Evolutionary conservation across 2,797 vertebrate species (phyloP), one percentile per base, ranked within the genome.

Genomic region (Phalanger gymnotis): DNA sequence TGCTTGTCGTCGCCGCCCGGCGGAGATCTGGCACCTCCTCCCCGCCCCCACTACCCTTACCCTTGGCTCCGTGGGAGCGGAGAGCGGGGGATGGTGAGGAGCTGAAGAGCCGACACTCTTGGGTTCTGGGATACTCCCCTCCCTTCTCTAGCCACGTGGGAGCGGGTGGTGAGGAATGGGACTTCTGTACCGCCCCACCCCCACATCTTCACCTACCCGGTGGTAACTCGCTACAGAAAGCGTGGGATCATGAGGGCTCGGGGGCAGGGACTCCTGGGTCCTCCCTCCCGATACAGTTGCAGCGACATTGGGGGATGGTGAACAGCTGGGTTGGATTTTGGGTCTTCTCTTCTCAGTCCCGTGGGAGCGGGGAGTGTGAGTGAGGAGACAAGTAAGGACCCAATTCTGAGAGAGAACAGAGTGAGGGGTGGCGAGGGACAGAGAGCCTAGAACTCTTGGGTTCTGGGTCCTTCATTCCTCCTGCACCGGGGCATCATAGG

Each of bases 1-100:
- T 34, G 96, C 90, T 96, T 93, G 95, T 94, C 91, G 97, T 97
- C 92, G 94, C 97, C 97, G 97, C 97, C 96, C 95, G 98, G 95
- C 11, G 95, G 97, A 95, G 96, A 97, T 96, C 53, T 96, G 53
- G 95, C 57, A 56, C 94, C 96, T 96, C 97, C 95, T 97, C 96
- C 93, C 92, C 92, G 54, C 53, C 57, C 91, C 91, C 56, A n/a
- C 90, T 90, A 19, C 28, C 40, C 40, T 81, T 81, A 47, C 73
- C 73, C 66, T 73, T 73, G 73, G 73, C 73, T 81, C 73, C 2
- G 0, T 27, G 54, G 3, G 90, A 54, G 25, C 53, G 13, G 66
- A 22, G 73, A 54, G 90, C 54, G 94, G 95, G 91, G 96, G 92
- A 31, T 19, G 95, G 53, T 66, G 97, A 93, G 96, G 97, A 96